Conservation (phyloP, 2,113 vertebrate genomes). For the Eptesicus fuscus region DNA sequence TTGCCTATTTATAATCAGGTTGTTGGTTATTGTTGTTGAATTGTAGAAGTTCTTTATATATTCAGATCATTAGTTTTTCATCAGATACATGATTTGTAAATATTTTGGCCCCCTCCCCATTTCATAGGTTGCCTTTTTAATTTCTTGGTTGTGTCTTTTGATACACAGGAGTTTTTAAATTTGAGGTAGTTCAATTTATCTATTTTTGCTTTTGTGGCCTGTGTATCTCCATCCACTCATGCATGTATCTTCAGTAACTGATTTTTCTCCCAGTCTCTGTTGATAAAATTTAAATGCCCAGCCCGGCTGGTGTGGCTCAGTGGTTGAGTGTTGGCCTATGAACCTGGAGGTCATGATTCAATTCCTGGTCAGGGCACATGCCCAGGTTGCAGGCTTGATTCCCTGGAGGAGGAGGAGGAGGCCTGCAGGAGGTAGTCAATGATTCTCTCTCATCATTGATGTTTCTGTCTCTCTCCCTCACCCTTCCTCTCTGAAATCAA, state of each 20-base stretch:
- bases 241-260: not conserved
- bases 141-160: not conserved
- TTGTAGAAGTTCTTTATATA: not conserved
- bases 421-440: no score
- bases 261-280: not conserved
- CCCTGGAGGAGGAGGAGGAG: no score
- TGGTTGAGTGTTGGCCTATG: no score
- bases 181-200: not conserved
- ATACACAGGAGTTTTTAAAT: not conserved
- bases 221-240: not conserved
- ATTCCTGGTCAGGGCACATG: no score
- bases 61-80: not conserved
- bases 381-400: no score
- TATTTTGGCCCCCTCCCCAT: not conserved
- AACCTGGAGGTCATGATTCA: no score
- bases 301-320: fast-evolving
- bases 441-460: no score
- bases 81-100: not conserved
- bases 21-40: not conserved
- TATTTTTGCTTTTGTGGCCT: not conserved
- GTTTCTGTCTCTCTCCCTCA: no score
- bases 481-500: no score
- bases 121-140: not conserved
- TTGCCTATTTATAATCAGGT: not conserved
- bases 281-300: not conserved